Conservation (phyloP, 2,113 vertebrate genomes). For the Dasyurus viverrinus region DNA sequence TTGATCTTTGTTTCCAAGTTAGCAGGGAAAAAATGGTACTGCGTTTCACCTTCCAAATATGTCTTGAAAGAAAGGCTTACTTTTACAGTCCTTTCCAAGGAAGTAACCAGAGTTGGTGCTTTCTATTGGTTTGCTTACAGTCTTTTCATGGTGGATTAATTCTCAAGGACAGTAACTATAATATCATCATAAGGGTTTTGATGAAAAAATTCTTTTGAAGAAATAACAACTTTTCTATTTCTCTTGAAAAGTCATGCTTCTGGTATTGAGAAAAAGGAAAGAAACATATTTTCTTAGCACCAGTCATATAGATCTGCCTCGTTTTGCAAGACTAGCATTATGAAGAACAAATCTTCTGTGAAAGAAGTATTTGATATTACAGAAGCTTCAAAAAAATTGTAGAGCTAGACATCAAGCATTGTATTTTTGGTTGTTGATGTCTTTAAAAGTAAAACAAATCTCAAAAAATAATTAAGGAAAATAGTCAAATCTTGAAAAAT, state of each 20-base stretch:
- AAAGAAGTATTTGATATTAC: background rate
- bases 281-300: background rate
- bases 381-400: constrained; percentile 17
- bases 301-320: background rate
- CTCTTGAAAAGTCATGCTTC: background rate
- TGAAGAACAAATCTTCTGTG: background rate
- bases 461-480: constrained; percentile 39
- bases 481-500: constrained; percentile 27
- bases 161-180: background rate
- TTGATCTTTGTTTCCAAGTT: constrained; percentile 20
- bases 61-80: constrained; percentile 28
- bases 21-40: background rate
- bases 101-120: constrained; percentile 7
- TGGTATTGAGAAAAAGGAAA: background rate
- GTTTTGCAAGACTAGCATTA: background rate
- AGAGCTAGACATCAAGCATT: constrained; percentile 23
- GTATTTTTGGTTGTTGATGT: constrained; percentile 42
- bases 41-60: background rate
- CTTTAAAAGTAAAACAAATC: background rate
- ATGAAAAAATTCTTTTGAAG: background rate
- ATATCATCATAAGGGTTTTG: background rate
- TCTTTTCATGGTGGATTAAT: background rate
- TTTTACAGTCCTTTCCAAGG: background rate
- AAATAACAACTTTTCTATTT: background rate
- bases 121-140: background rate